phyloP scores from a whole-genome alignment of 2,113 vertebrate species.

The Papio anubis region DNA sequence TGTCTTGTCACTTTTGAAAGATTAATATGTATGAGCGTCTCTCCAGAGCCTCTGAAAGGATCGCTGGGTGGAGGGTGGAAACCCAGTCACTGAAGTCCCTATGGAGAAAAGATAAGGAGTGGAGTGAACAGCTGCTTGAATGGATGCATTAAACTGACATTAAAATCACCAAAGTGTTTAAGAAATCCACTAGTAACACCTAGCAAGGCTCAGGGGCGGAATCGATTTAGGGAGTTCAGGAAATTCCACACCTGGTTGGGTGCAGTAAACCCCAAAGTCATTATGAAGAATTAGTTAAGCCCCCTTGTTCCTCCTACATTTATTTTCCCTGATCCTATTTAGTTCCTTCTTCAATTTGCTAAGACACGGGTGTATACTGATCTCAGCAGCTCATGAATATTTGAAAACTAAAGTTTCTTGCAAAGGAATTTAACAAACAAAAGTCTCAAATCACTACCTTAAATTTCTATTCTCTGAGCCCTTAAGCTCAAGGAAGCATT shows the following conservation, averaged over 20 bases:
- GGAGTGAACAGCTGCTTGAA: slow-evolving; percentile 24
- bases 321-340: slow-evolving; percentile 70
- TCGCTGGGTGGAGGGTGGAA: neutral
- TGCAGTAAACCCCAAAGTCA: slow-evolving; percentile 58
- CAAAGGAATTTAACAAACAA: slow-evolving; percentile 3
- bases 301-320: slow-evolving; percentile 53
- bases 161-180: slow-evolving; percentile 5
- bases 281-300: slow-evolving; percentile 64
- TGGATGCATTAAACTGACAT: slow-evolving; percentile 15
- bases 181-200: slow-evolving; percentile 51
- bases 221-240: slow-evolving; percentile 34
- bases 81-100: neutral
- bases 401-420: slow-evolving; percentile 49
- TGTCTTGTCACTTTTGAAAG: neutral
- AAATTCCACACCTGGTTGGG: slow-evolving; percentile 59
- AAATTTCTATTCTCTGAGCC: neutral
- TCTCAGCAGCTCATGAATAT: slow-evolving; percentile 56
- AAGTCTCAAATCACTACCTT: slow-evolving; percentile 35
- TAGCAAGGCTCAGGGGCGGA: slow-evolving; percentile 4
- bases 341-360: slow-evolving; percentile 56
- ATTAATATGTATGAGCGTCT: slow-evolving; percentile 42
- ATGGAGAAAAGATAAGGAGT: slow-evolving; percentile 3
- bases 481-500: neutral
- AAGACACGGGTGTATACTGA: slow-evolving; percentile 54
- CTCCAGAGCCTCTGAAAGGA: neutral